A percentile compares a stretch with the other conserved stretches of the same genome.
Conservation (phyloP, 2,888 invertebrate genomes). For the Blera fallax region DNA sequence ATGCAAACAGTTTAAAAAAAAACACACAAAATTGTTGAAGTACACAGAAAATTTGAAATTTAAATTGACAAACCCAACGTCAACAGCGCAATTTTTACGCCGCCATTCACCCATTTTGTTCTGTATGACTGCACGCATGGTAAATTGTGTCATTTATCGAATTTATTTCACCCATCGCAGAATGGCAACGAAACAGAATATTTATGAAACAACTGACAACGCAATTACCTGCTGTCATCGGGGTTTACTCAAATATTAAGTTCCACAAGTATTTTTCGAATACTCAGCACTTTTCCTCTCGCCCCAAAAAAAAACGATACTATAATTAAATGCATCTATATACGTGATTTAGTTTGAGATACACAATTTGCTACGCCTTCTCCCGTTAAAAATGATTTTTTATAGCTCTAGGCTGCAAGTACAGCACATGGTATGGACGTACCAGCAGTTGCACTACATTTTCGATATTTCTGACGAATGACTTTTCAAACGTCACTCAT, state of each 20-base stretch:
- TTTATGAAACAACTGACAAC: neutral
- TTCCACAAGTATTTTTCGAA: too few species aligned
- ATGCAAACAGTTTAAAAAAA: conserved; percentile 3
- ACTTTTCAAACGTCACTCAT: neutral
- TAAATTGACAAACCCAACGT: conserved; percentile 15
- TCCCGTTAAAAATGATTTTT: neutral
- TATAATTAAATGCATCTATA: neutral
- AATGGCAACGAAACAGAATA: neutral
- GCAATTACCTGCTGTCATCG: conserved; percentile 29
- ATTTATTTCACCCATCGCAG: neutral
- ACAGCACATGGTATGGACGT: neutral
- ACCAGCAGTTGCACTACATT: conserved; percentile 3
- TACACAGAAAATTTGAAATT: conserved; percentile 14
- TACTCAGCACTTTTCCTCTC: too few species aligned
- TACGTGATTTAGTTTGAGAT: neutral
- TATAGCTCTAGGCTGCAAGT: neutral
- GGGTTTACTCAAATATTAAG: neutral
- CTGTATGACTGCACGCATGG: neutral
- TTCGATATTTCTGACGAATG: neutral
- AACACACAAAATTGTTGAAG: neutral
- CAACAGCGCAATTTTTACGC: neutral
- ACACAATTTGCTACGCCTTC: neutral
- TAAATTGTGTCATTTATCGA: conserved; percentile 27
- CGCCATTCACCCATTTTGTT: conserved; percentile 1
- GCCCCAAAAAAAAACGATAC: neutral